Evolutionary conservation across 2,113 vertebrate genomes (phyloP).

Genomic region (Seriola quinqueradiata): DNA sequence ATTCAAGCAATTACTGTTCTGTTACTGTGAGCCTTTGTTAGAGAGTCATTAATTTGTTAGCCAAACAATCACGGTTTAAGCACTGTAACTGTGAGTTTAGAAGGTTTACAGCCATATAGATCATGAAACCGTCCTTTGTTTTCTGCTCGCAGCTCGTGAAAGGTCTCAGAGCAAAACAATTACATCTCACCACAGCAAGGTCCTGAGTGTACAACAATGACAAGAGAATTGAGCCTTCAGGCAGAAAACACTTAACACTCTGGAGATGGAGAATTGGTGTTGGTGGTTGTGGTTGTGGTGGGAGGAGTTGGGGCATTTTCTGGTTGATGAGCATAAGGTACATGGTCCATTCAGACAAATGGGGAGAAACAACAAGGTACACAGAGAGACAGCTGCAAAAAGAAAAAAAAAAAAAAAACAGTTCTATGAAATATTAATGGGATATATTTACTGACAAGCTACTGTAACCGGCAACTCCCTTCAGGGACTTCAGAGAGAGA

Average conservation of each 20-base stretch:
- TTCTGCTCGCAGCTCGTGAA: constrained; percentile 40
- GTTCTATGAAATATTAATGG: constrained; percentile 85
- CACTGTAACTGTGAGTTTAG: constrained; percentile 60
- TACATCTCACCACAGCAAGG: constrained; percentile 78
- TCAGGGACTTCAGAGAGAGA: constrained; percentile 54
- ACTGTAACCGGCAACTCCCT: constrained; percentile 71
- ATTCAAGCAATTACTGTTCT: constrained; percentile 69
- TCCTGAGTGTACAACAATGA: constrained; percentile 78
- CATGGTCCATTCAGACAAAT: constrained; percentile 82
- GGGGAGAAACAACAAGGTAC: constrained; percentile 70
- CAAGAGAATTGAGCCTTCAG: constrained; percentile 80
- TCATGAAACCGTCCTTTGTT: constrained; percentile 59
- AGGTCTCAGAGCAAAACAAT: constrained; percentile 77
- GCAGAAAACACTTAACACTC: constrained; percentile 80
- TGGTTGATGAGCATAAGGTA: constrained; percentile 81
- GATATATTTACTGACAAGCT: constrained; percentile 83
- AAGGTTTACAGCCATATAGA: constrained; percentile 41
- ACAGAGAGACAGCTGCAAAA: constrained; percentile 52
- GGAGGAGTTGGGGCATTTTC: constrained; percentile 63
- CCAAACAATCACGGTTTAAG: constrained; percentile 65
- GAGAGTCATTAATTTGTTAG: constrained; percentile 68
- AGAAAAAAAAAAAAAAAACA: constrained; percentile 67
- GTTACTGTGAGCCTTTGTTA: constrained; percentile 68
- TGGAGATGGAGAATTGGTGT: constrained; percentile 63
- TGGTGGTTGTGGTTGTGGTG: constrained; percentile 3